Evolutionary conservation across 2,888 invertebrate species (phyloP), one percentile per base, ranked within the genome.

Genomic region (Aspidiotus destructor): DNA sequence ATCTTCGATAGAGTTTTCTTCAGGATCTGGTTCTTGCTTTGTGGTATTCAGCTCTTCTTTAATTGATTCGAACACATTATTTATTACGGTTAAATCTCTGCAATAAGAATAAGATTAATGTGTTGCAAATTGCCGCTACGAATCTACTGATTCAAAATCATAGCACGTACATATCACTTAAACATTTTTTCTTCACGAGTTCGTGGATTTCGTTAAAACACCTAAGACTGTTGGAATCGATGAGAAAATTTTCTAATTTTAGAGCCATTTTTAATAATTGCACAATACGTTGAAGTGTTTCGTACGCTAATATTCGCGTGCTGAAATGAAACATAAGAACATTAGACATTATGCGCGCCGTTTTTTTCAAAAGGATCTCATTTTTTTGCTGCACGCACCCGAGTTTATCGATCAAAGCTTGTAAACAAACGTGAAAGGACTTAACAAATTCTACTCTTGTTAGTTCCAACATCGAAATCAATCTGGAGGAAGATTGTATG

Each of bases 391-490:
- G 40, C 28, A 10, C 41, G 17, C 53, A 64, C 64, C 64, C 42
- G 15, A 64, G 8, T 41, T 64, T 64, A 15, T 55, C 41, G 15
- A 64, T 42, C 15, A 17, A n/a, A 11, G n/a, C 42, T 2, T 16
- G 28, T 16, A 64, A 57, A 55, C 64, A 64, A 13, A 41, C 17
- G 10, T 64, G 9, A 40, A 64, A 64, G 15, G 54, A 42, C 42
- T 64, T 64, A 13, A 55, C n/a, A n/a, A 64, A 55, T 40, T 64
- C 55, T 8, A 17, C n/a, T 64, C 64, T 64, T 10, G 16, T 16
- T 42, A 64, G 17, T 17, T 57, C 42, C 6, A 64, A 16, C 54
- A 64, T 54, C 3, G 64, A 52, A 63, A 53, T 53, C 48, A 63
- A 63, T 16, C 63, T 41, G 1, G 54, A 55, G 13, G n/a, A 41